Base-by-base conservation (phyloP, 1,140 invertebrate species). In the Hypothenemus hampei region DNA sequence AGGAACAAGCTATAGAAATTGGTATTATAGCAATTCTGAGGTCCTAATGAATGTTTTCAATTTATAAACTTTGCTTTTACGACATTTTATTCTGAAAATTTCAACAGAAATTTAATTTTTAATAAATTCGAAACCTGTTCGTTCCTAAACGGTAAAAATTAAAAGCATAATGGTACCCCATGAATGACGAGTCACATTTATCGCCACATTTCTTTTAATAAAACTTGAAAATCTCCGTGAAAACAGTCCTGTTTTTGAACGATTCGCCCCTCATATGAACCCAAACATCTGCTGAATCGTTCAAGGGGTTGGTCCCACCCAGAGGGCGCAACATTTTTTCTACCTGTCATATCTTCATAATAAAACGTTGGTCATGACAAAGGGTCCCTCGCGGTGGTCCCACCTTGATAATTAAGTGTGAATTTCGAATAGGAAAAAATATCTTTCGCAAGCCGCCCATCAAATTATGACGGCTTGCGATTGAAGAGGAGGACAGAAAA, bases 311-410 rank as follows among this genome's bases (percentile, higher is more conserved):
- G 29, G 41, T 35, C 43, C 51, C 51, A 53, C 51, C 51, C 51
- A 53, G 31, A 45, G 51, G 51, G 51, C 51, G 51, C 40, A 53
- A 53, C 41, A 36, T 45, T 53, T 51, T 45, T 45, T 13, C 40
- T 53, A 53, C 51, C 51, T 53, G 51, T 53, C 51, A 53, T 35
- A 53, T 53, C 51, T 53, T 46, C 20, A 53, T 53, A 44, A 45
- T 53, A 45, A 40, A 53, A 45, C 11, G 47, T 37, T 35, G n/a
- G 23, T 18, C 8, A 4, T 29, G 33, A 46, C 24, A 33, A 46
- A 16, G 44, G 23, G 16, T 46, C 44, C 44, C 44, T 46, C 20
- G 44, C 13, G 44, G 44, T 19, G 44, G 44, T 46, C 26, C 44
- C 26, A 46, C 44, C 36, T 41, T 40, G 36, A 40, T 51, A 51